These are phyloP conservation scores for Chlorops oryzae DNA, from an alignment of 1,140 invertebrate genomes.

Conservation along the genomic window DNA sequence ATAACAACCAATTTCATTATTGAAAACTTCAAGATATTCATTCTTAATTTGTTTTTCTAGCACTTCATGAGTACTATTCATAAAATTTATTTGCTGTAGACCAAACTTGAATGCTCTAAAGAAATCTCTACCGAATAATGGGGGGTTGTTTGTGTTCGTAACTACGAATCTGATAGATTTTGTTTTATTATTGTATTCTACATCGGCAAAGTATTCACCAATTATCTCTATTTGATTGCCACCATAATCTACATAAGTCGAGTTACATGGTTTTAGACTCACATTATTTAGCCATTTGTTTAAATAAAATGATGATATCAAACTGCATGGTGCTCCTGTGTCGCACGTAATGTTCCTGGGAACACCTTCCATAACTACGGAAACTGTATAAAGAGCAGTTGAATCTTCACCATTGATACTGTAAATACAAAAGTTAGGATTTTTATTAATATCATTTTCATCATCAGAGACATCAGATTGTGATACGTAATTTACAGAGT, in stretches of 20 bases:
- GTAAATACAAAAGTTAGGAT: slow-evolving; percentile 7
- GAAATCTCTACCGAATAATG: slow-evolving; percentile 9
- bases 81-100: slow-evolving; percentile 9
- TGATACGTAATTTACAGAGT: slow-evolving; percentile 11
- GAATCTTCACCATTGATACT: slow-evolving; percentile 2
- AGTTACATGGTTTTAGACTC: background rate
- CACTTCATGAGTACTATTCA: slow-evolving; percentile 5
- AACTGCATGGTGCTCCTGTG: slow-evolving; percentile 7
- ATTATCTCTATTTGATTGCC: slow-evolving; percentile 11
- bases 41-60: slow-evolving; percentile 9
- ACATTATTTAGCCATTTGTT: slow-evolving; percentile 5
- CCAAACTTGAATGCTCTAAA: slow-evolving; percentile 11
- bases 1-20: slow-evolving; percentile 3
- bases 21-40: slow-evolving; percentile 10
- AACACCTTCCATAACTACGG: slow-evolving; percentile 9
- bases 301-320: slow-evolving; percentile 7
- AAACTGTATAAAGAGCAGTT: slow-evolving; percentile 2
- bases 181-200: slow-evolving; percentile 6
- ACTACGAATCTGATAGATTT: slow-evolving; percentile 5
- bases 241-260: slow-evolving; percentile 10
- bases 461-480: slow-evolving; percentile 1
- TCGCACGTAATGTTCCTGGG: slow-evolving; percentile 1
- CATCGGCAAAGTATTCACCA: slow-evolving; percentile 3
- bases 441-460: slow-evolving; percentile 4
- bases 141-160: slow-evolving; percentile 1